Base-by-base conservation (phyloP, 64 coral and sea anemone genomes). In the Anthopleura sola region DNA sequence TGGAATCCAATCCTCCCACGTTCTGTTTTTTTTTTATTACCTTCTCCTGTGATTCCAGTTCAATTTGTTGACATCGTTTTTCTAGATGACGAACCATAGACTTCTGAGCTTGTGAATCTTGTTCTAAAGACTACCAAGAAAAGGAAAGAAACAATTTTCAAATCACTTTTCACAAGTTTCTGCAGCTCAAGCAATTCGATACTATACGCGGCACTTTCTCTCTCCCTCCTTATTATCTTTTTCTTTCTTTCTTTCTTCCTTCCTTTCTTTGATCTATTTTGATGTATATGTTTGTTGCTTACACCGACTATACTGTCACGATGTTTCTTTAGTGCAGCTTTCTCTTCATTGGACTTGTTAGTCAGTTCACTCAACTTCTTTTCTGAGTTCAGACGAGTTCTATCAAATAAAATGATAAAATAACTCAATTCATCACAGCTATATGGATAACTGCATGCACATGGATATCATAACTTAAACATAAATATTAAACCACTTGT, bases 71-170 rank as follows among this genome's bases (percentile, higher is more conserved):
- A 49, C 87, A 82, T 12, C 85, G 87, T 38, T 96, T 96, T 53
- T 96, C 94, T 64, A 92, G 78, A 56, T 96, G 90, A 26, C 86
- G 83, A 55, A 96, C 94, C 90, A 96, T 92, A 15, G 94, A 86
- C 69, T 96, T 96, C 84, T 96, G 94, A 2, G 94, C 78, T 60
- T 96, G 58, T 28, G 92, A 74, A 48, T 96, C 94, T 48, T 96
- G 94, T 66, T 96, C 85, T 21, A 96, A 86, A 21, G 94, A 96
- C 94, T 96, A 58, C 17, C 23, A 40, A 38, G 20, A 90, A 57
- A 69, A 8, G 20, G 34, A 36, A 85, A 54, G 84, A 75, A 10
- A 26, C 14, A 68, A 12, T 5, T 50, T 1, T 49, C 40, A n/a
- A 38, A 15, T 7, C 17, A 36, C 18, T 29, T 36, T 53, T 53